phyloP scores from a whole-genome alignment of 2,888 invertebrate species.

The Meghimatium bilineatum region DNA sequence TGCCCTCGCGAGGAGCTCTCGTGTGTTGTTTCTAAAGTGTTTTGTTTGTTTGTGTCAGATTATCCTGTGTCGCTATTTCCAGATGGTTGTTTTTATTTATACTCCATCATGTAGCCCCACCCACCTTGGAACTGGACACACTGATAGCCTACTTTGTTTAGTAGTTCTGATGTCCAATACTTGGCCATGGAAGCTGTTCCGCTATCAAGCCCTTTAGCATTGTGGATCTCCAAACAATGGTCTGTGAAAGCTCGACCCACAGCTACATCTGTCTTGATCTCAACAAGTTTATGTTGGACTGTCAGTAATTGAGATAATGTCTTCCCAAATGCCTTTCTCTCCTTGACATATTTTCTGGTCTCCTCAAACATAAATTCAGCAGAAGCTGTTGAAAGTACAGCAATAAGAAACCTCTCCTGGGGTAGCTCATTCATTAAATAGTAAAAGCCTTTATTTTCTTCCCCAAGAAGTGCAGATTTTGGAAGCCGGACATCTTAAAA shows the following conservation, averaged over 20 bases:
- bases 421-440: slow-evolving; percentile 78
- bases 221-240: slow-evolving; percentile 76
- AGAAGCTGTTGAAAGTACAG: slow-evolving; percentile 71
- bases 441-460: slow-evolving; percentile 77
- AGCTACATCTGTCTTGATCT: slow-evolving; percentile 77
- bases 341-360: slow-evolving; percentile 76
- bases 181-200: slow-evolving; percentile 78
- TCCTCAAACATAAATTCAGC: slow-evolving; percentile 78
- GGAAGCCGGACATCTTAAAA: slow-evolving; percentile 78
- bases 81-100: too few species aligned
- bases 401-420: slow-evolving; percentile 78
- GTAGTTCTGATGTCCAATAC: slow-evolving; percentile 77
- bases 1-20: too few species aligned
- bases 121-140: slow-evolving; percentile 79
- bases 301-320: slow-evolving; percentile 77
- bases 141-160: slow-evolving; percentile 76
- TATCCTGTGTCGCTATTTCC: too few species aligned
- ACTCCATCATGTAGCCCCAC: slow-evolving; percentile 79
- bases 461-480: slow-evolving; percentile 73
- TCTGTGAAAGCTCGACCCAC: slow-evolving; percentile 77
- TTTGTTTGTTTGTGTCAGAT: too few species aligned
- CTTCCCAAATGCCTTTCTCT: slow-evolving; percentile 78
- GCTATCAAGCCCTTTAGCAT: slow-evolving; percentile 71
- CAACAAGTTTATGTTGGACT: slow-evolving; percentile 78
- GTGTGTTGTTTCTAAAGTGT: too few species aligned